Conservation (phyloP, 2,888 invertebrate genomes). For the Exocentrus adspersus region DNA sequence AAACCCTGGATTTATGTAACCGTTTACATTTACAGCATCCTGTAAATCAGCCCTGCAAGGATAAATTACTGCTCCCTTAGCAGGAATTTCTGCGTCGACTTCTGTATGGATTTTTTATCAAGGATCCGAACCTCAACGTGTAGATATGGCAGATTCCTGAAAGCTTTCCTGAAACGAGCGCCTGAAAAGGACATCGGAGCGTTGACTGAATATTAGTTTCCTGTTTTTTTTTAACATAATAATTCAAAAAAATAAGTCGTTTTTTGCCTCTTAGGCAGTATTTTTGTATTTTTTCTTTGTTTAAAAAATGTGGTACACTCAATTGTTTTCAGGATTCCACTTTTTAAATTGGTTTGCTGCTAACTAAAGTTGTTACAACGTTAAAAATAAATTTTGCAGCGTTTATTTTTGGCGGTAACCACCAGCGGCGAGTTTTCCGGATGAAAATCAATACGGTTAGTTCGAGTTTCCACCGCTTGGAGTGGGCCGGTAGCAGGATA, state of each 20-base stretch:
- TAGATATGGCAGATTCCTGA: background rate
- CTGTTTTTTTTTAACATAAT: too few relatives aligned
- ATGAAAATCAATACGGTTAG: slow-evolving; percentile 29
- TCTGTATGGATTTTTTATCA: slow-evolving; percentile 4
- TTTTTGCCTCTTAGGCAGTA: too few relatives aligned
- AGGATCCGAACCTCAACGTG: slow-evolving; percentile 3
- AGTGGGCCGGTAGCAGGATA: slow-evolving; percentile 36
- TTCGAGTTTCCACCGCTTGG: slow-evolving; percentile 30
- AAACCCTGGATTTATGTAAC: background rate
- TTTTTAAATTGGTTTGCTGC: too few relatives aligned
- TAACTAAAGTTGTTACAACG: too few relatives aligned
- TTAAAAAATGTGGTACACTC: too few relatives aligned
- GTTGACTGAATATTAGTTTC: too few relatives aligned
- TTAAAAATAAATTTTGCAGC: too few relatives aligned
- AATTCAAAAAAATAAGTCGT: too few relatives aligned
- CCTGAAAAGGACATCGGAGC: too few relatives aligned
- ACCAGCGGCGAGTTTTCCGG: background rate
- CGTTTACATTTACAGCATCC: background rate
- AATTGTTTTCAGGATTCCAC: too few relatives aligned
- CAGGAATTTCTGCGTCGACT: background rate
- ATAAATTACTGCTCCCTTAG: background rate
- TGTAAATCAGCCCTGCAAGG: slow-evolving; percentile 1
- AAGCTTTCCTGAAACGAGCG: too few relatives aligned
- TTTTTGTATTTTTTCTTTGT: too few relatives aligned
- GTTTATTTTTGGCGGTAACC: background rate